Evolutionary conservation across 2,888 invertebrate genomes (phyloP), one percentile per base, ranked within the genome.

Genomic region (Beris chalybata): DNA sequence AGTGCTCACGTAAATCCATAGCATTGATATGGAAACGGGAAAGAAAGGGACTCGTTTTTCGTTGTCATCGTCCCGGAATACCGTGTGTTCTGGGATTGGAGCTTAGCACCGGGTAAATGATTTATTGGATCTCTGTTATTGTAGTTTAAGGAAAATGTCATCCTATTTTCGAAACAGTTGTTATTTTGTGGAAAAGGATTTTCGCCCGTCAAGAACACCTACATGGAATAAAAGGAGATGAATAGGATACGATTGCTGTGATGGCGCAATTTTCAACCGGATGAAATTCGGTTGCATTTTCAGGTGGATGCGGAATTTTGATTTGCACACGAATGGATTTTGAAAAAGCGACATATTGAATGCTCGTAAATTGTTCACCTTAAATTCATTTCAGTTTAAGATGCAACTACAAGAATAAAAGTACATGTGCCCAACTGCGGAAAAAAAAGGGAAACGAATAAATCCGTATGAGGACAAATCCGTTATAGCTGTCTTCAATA

Each of bases 111-210:
- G 15, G 43, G 38, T 56, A 56, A 56, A 56, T 56, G 55, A 56
- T 56, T 56, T 56, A 56, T 56, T 38, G 43, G 55, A 38, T 9
- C 38, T 38, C n/a, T 4, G 55, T 43, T 56, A 15, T 38, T 38
- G 55, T 15, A 43, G 32, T 56, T 56, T 15, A 56, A 30, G 31
- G 31, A 31, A 56, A 56, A 38, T 56, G 55, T 56, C 55, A 56
- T 56, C 43, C 55, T 43, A n/a, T 56, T 56, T 56, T 52, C 22
- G 15, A 12, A 52, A 52, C 15, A 6, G 53, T n/a, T 53, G 53
- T 53, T 53, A 31, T 30, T 30, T 13, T 52, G 52, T 29, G 53
- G 30, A 30, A 31, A n/a, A n/a, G n/a, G 29, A 31, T 53, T 53
- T 50, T 30, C 53, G 31, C 53, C 53, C 4, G 29, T 15, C 13